These are phyloP conservation scores for Brachyalestes nurse DNA, from an alignment of 2,797 vertebrate species.

Conservation along the genomic window DNA sequence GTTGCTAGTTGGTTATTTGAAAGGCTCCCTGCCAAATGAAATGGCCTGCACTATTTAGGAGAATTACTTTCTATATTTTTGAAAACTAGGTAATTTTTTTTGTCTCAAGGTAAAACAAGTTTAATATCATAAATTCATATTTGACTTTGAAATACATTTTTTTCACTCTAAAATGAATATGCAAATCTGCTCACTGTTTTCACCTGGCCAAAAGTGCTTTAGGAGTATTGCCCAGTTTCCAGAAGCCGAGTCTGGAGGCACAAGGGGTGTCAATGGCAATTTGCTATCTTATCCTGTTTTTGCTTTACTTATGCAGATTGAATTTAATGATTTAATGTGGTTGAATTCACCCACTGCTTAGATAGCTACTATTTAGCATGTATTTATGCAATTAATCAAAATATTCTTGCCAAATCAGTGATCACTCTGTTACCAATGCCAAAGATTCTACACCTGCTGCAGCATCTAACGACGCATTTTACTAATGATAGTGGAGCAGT, in stretches of 20 bases:
- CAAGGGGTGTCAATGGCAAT: conserved; percentile 13
- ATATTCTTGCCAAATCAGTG: conserved; percentile 77
- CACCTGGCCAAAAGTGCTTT: background rate
- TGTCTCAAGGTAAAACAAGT: background rate
- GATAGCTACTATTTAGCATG: conserved; percentile 80
- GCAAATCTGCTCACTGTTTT: background rate
- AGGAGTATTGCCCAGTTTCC: background rate
- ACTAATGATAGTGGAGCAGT: conserved; percentile 56
- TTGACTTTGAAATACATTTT: background rate
- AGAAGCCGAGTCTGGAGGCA: conserved; percentile 4
- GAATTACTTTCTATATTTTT: background rate
- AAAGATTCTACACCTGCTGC: conserved; percentile 77
- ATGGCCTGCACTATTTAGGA: background rate
- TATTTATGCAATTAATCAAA: conserved; percentile 83
- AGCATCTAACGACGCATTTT: conserved; percentile 56
- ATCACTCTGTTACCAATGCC: conserved; percentile 75
- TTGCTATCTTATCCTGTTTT: conserved; percentile 35
- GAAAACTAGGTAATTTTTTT: background rate
- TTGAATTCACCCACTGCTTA: conserved; percentile 69
- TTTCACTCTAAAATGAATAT: background rate
- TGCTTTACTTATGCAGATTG: conserved; percentile 49
- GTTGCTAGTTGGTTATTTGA: background rate
- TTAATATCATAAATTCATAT: background rate
- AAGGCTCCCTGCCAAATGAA: background rate
- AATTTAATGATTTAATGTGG: conserved; percentile 61